A percentile compares a stretch with the other conserved stretches of the same genome.
phyloP scores from a whole-genome alignment of 2,888 invertebrate genomes.

The Galeruca laticollis region DNA sequence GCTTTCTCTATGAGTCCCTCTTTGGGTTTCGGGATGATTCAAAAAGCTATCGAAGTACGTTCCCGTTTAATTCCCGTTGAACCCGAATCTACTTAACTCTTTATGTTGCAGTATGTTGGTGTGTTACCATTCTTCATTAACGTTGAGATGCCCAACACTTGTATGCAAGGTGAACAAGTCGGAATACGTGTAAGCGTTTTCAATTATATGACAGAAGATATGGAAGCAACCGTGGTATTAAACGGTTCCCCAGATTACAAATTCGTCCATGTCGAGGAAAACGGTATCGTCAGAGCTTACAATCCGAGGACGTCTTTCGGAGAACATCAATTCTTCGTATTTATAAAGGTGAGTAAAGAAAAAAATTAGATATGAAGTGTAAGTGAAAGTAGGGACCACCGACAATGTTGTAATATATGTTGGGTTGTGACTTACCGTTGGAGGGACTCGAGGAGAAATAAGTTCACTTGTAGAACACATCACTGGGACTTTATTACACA shows the following conservation, averaged over 20 bases:
- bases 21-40: slow-evolving; percentile 88
- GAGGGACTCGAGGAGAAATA: too few relatives aligned
- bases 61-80: too few relatives aligned
- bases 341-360: slow-evolving; percentile 69
- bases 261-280: slow-evolving; percentile 91
- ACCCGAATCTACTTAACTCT: too few relatives aligned
- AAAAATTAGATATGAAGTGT: neutral
- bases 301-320: slow-evolving; percentile 91
- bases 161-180: slow-evolving; percentile 88
- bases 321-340: slow-evolving; percentile 95
- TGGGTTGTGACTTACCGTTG: too few relatives aligned
- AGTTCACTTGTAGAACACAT: too few relatives aligned
- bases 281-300: slow-evolving; percentile 88
- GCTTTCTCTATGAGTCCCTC: slow-evolving; percentile 91
- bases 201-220: slow-evolving; percentile 88
- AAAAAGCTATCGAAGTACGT: slow-evolving; percentile 78
- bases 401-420: too few relatives aligned
- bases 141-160: slow-evolving; percentile 88
- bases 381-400: too few relatives aligned
- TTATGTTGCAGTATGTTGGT: slow-evolving; percentile 79
- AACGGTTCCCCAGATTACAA: slow-evolving; percentile 87
- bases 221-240: slow-evolving; percentile 90
- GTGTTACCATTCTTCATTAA: slow-evolving; percentile 95
- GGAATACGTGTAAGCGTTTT: slow-evolving; percentile 93
- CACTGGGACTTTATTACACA: too few relatives aligned